Evolutionary conservation across 2,888 invertebrate species (phyloP).

Genomic region (Andrena minutula): DNA sequence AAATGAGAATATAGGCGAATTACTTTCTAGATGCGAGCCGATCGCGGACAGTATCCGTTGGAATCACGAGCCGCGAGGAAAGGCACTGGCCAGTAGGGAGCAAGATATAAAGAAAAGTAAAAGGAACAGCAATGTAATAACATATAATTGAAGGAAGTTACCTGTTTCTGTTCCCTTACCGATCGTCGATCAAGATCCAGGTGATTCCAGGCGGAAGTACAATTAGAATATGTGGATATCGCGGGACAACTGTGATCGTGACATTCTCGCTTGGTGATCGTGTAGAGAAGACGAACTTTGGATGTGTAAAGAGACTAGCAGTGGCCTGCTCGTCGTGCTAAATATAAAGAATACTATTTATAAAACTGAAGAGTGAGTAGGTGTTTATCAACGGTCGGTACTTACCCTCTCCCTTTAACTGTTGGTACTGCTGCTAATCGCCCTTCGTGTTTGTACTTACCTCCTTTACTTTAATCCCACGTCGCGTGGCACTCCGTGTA

Average conservation of each 20-base stretch:
- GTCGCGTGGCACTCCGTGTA: background rate
- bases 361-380: constrained; percentile 62
- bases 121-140: background rate
- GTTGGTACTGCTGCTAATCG: constrained; percentile 52
- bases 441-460: background rate
- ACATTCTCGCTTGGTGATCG: constrained; percentile 34
- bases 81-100: background rate
- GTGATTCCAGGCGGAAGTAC: constrained; percentile 4
- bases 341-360: constrained; percentile 75
- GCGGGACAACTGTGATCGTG: background rate
- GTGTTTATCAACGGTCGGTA: constrained; percentile 59
- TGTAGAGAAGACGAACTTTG: constrained; percentile 15
- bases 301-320: constrained; percentile 4
- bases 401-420: background rate
- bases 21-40: constrained; percentile 23
- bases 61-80: constrained; percentile 13
- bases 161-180: constrained; percentile 44
- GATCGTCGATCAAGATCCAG: constrained; percentile 49
- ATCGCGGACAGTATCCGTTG: constrained; percentile 33
- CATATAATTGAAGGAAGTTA: constrained; percentile 15
- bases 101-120: constrained; percentile 5
- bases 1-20: constrained; percentile 5
- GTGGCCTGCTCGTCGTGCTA: constrained; percentile 57
- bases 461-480: background rate
- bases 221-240: background rate